Evolutionary conservation across 2,888 invertebrate species (phyloP).

Genomic region (Cosmopolites sordidus): DNA sequence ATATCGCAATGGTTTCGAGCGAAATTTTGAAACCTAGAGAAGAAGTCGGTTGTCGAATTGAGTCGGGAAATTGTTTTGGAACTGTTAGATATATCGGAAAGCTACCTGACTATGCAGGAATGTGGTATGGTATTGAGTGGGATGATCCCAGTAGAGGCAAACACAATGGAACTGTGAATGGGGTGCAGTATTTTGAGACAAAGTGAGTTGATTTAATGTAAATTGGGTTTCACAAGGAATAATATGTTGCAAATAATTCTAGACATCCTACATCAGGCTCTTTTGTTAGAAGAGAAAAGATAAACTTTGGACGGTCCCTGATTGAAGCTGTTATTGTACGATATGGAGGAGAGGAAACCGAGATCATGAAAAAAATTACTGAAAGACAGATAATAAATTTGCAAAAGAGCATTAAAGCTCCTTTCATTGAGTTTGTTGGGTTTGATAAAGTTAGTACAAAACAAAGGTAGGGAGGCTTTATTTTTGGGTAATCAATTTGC

Average conservation of each 20-base stretch:
- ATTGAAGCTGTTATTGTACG: conserved; percentile 69
- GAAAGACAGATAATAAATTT: conserved; percentile 57
- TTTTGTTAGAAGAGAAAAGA: conserved; percentile 80
- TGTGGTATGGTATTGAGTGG: conserved; percentile 97
- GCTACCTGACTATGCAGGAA: conserved; percentile 62
- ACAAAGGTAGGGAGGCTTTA: conserved; percentile 47
- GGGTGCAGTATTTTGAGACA: conserved; percentile 74
- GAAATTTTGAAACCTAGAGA: conserved; percentile 12
- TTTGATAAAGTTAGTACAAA: conserved; percentile 74
- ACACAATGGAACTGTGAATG: conserved; percentile 84
- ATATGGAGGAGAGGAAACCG: conserved; percentile 59
- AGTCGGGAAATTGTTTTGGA: conserved; percentile 48
- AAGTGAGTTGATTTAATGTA: conserved; percentile 46
- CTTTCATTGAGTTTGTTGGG: conserved; percentile 84
- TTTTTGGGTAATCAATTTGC: not conserved
- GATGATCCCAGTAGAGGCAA: conserved; percentile 85
- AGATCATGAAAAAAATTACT: conserved; percentile 57
- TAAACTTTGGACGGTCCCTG: conserved; percentile 66
- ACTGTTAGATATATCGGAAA: conserved; percentile 75
- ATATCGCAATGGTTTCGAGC: conserved; percentile 19
- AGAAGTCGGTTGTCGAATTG: conserved; percentile 42
- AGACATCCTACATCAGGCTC: conserved; percentile 81
- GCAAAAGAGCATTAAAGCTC: conserved; percentile 72
- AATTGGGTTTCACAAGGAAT: conserved; percentile 1
- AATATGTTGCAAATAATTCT: too few species aligned